phyloP scores from a whole-genome alignment of 2,888 invertebrate species.

The Pocota personata region DNA sequence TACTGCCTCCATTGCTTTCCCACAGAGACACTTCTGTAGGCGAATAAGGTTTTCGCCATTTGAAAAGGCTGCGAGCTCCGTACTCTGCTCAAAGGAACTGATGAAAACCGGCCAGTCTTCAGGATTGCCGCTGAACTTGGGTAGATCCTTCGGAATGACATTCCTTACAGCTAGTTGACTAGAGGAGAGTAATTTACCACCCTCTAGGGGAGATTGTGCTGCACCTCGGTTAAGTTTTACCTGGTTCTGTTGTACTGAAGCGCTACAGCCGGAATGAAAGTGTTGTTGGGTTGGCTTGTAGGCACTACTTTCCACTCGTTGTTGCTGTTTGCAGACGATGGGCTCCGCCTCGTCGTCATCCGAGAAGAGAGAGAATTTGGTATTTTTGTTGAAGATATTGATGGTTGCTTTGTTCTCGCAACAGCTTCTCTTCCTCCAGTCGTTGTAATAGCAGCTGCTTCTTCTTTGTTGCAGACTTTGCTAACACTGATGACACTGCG shows the following conservation, averaged over 20 bases:
- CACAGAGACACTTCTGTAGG: constrained; percentile 9
- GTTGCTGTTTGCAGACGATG: too few relatives aligned
- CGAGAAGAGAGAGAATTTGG: too few relatives aligned
- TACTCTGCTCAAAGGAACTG: constrained; percentile 26
- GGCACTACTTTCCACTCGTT: neutral
- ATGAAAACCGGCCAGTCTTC: constrained; percentile 32
- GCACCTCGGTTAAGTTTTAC: neutral
- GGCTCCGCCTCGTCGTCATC: too few relatives aligned
- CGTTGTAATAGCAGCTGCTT: too few relatives aligned
- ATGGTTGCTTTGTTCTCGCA: too few relatives aligned
- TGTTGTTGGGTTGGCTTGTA: neutral
- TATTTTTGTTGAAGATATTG: too few relatives aligned
- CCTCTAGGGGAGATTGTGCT: neutral
- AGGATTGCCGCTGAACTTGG: too few relatives aligned
- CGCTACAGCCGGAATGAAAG: neutral
- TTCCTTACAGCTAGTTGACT: constrained; percentile 15
- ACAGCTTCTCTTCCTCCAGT: too few relatives aligned
- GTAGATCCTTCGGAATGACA: too few relatives aligned
- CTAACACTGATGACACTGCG: too few relatives aligned
- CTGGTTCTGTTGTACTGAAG: neutral
- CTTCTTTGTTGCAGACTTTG: too few relatives aligned
- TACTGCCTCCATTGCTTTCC: constrained; percentile 23
- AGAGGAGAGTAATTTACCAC: neutral
- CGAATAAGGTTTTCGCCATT: constrained; percentile 22
- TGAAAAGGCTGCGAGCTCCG: constrained; percentile 5